These are phyloP conservation scores for Planiliza haematocheilus DNA, from an alignment of 2,113 vertebrate genomes.

Conservation along the genomic window DNA sequence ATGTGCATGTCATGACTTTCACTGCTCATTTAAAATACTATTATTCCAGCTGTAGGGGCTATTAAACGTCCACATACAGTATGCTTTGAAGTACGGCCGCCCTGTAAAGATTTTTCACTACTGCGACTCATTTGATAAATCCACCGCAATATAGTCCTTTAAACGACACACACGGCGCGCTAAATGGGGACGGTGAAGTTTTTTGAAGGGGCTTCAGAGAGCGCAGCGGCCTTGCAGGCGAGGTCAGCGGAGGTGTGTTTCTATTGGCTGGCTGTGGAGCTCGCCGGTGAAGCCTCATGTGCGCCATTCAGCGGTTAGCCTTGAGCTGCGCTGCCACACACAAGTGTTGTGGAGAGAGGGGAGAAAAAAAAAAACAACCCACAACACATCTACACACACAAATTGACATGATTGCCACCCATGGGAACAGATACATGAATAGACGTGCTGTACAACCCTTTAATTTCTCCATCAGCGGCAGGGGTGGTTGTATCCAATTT, in stretches of 20 bases:
- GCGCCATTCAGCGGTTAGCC: constrained; percentile 71
- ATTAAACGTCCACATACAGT: not conserved
- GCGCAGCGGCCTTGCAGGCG: constrained; percentile 47
- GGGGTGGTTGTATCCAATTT: constrained; percentile 6
- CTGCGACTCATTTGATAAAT: not conserved
- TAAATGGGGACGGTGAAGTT: constrained; percentile 14
- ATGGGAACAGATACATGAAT: constrained; percentile 26
- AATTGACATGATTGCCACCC: constrained; percentile 14
- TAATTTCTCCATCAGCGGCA: constrained; percentile 3
- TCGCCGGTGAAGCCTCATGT: constrained; percentile 50
- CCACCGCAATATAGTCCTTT: constrained; percentile 16
- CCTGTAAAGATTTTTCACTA: not conserved
- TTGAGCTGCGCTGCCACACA: constrained; percentile 59
- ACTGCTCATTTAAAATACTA: fast-evolving
- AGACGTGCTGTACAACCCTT: constrained; percentile 14
- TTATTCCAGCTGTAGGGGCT: not conserved
- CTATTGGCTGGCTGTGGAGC: constrained; percentile 32
- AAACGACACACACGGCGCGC: not conserved
- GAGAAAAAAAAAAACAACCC: not conserved
- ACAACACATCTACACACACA: constrained; percentile 4
- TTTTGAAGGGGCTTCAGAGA: constrained; percentile 40
- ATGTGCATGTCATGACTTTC: not conserved
- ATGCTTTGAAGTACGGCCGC: not conserved
- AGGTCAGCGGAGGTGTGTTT: constrained; percentile 48
- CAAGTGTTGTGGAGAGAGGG: constrained; percentile 20